phyloP scores from a whole-genome alignment of 2,797 vertebrate genomes.

The Chlorospingus semifuscus region DNA sequence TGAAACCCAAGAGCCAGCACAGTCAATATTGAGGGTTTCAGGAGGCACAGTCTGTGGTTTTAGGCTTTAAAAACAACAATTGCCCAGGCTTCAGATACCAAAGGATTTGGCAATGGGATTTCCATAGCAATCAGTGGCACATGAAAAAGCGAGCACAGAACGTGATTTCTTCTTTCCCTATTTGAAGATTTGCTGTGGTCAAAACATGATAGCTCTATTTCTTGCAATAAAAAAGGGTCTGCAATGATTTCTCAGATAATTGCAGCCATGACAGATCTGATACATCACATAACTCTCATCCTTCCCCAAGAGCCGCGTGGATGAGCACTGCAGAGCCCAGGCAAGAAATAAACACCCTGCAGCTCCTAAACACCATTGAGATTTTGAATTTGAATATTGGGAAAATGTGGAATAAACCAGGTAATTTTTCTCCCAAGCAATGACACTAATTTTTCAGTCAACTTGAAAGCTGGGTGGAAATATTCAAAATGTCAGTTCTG shows the following conservation, averaged over 20 bases:
- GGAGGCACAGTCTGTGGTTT: background rate
- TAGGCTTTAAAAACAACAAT: background rate
- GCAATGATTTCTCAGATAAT: background rate
- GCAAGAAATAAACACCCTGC: background rate
- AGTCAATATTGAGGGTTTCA: rapidly evolving
- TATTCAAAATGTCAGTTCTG: background rate
- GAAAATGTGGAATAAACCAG: background rate
- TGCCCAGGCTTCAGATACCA: background rate
- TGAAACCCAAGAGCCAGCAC: background rate
- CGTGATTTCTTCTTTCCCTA: background rate
- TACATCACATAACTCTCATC: background rate
- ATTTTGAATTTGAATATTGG: background rate
- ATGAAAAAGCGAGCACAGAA: background rate
- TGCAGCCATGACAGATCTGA: rapidly evolving
- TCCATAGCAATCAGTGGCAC: background rate
- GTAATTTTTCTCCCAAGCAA: background rate
- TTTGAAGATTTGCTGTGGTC: background rate
- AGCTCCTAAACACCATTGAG: background rate
- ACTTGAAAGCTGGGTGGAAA: background rate
- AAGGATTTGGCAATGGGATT: background rate
- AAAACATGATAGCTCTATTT: background rate
- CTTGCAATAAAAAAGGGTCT: background rate
- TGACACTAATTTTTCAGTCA: background rate
- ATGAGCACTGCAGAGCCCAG: background rate
- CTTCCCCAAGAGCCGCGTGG: background rate